Conservation (phyloP, 2,797 vertebrate species). For the Distichodus sexfasciatus region DNA sequence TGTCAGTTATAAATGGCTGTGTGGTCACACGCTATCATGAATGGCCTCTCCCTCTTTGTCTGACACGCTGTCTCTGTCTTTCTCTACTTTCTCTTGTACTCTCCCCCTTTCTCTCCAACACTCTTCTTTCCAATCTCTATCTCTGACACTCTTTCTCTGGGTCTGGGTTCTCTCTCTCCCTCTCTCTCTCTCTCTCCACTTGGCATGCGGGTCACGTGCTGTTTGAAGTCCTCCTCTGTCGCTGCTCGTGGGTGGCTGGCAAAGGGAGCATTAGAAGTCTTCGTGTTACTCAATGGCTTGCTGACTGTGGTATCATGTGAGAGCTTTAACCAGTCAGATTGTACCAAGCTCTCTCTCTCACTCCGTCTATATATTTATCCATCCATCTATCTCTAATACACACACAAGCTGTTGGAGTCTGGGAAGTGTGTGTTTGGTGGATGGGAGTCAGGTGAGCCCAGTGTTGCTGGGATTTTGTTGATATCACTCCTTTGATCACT, state of each 20-base stretch:
- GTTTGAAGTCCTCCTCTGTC: constrained; percentile 2
- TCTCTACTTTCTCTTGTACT: no score
- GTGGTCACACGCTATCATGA: no score
- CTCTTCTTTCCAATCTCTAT: no score
- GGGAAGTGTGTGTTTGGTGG: background rate
- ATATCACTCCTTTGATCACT: constrained; percentile 26
- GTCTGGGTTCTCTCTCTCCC: background rate
- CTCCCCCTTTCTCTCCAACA: no score
- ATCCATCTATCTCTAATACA: background rate
- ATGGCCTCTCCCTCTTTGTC: no score
- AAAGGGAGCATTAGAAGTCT: background rate
- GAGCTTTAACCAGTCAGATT: background rate
- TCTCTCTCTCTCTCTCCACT: background rate
- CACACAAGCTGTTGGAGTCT: background rate
- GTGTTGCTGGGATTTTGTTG: background rate
- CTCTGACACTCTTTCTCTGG: background rate
- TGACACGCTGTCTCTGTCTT: no score
- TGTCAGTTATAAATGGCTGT: no score
- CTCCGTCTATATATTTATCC: background rate
- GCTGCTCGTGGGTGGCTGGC: constrained; percentile 2
- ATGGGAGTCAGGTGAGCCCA: background rate
- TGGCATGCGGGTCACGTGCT: background rate
- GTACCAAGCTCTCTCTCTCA: background rate
- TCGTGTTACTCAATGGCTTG: background rate
- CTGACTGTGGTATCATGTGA: background rate